phyloP scores from a whole-genome alignment of 2,797 vertebrate genomes.

The Chromis chromis region DNA sequence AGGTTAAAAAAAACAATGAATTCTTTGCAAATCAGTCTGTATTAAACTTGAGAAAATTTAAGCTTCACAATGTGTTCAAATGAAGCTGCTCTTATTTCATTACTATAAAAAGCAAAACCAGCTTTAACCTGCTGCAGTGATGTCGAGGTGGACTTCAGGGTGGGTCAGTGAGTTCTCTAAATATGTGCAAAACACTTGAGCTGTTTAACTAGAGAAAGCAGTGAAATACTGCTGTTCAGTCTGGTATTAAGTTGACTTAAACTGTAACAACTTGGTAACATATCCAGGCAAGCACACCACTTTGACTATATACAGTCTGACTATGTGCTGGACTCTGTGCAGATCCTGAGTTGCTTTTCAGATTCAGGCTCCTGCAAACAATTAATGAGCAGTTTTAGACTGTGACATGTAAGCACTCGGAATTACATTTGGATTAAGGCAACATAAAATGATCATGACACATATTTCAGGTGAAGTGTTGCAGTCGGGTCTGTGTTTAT shows the following conservation, averaged over 20 bases:
- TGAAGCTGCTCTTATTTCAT: neutral
- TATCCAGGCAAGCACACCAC: neutral
- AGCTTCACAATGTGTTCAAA: neutral
- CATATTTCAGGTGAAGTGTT: slow-evolving; percentile 71
- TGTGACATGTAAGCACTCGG: slow-evolving; percentile 10
- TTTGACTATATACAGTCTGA: slow-evolving; percentile 18
- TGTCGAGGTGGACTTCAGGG: neutral
- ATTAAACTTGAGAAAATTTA: neutral
- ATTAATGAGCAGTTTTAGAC: slow-evolving; percentile 17
- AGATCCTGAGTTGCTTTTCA: slow-evolving; percentile 20
- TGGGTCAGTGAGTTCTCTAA: neutral
- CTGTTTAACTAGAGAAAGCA: neutral
- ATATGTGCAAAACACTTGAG: slow-evolving; percentile 7
- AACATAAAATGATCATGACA: slow-evolving; percentile 44
- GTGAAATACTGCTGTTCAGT: neutral
- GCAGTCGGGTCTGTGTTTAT: slow-evolving; percentile 53
- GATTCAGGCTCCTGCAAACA: slow-evolving; percentile 24
- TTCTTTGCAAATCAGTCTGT: neutral
- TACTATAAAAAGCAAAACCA: neutral
- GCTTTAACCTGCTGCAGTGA: neutral
- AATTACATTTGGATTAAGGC: slow-evolving; percentile 22
- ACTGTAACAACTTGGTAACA: neutral
- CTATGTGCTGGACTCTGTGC: slow-evolving; percentile 11
- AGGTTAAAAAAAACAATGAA: neutral
- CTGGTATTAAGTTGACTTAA: slow-evolving; percentile 11